phyloP scores from a whole-genome alignment of 2,113 vertebrate species.

The Gymnogyps californianus region DNA sequence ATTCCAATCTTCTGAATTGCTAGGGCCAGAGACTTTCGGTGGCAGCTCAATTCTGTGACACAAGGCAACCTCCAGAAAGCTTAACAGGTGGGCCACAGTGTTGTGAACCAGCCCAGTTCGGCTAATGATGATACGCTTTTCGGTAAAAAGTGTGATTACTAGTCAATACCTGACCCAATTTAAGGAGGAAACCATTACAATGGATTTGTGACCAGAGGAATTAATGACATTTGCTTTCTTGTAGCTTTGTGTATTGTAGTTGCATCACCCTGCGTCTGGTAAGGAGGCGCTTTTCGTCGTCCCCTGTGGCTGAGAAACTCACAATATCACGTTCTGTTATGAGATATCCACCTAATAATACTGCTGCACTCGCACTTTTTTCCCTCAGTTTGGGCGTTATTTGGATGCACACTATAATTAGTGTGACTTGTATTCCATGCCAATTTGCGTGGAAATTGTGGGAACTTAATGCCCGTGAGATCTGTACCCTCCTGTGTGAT shows the following conservation, averaged over 20 bases:
- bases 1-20: not conserved
- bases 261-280: not conserved
- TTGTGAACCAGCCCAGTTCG: not conserved
- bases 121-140: accelerated
- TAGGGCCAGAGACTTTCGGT: not conserved
- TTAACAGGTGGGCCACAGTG: not conserved
- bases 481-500: not conserved
- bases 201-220: not conserved
- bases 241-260: not conserved
- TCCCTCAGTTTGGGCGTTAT: not conserved
- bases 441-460: not conserved
- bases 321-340: not conserved
- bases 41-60: not conserved
- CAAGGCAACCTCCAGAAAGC: not conserved
- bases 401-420: not conserved
- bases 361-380: not conserved
- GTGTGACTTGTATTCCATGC: not conserved
- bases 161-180: not conserved
- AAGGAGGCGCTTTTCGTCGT: not conserved
- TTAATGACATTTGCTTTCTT: not conserved
- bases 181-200: not conserved
- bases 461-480: not conserved
- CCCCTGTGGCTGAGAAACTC: not conserved
- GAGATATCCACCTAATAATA: not conserved
- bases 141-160: not conserved